Evolutionary conservation across 1,140 invertebrate genomes (phyloP).

Genomic region (Heliconius eleuchia): DNA sequence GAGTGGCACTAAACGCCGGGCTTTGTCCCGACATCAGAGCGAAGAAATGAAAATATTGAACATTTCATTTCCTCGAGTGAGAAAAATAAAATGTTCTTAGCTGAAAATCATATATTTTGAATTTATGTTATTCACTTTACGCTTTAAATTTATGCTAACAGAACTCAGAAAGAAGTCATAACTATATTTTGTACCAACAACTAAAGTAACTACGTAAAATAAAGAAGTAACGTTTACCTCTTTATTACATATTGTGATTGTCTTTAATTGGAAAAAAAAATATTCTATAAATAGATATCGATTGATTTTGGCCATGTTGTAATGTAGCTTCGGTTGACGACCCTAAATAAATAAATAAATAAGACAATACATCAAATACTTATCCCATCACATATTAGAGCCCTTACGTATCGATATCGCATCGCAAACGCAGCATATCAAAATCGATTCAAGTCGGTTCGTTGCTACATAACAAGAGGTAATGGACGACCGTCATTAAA

Average conservation of each 20-base stretch:
- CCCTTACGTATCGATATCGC: conserved; percentile 33
- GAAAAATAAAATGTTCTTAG: neutral
- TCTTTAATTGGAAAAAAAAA: too few species aligned
- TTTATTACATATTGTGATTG: too few species aligned
- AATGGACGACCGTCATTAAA: conserved; percentile 76
- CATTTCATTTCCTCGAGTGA: too few species aligned
- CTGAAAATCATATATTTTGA: neutral
- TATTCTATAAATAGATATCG: too few species aligned
- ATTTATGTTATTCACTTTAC: neutral
- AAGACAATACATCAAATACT: neutral
- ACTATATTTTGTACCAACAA: neutral
- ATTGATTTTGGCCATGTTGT: too few species aligned
- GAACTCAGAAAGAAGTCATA: neutral
- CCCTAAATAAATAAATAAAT: too few species aligned
- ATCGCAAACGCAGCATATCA: conserved; percentile 67
- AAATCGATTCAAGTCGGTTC: conserved; percentile 72
- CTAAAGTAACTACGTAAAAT: neutral
- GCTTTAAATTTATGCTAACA: neutral
- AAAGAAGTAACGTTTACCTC: neutral
- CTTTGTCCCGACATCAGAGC: too few species aligned
- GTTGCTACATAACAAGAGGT: conserved; percentile 72
- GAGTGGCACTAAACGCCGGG: too few species aligned
- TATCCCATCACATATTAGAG: neutral
- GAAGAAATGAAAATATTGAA: too few species aligned
- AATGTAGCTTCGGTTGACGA: too few species aligned